A percentile compares a stretch with the other conserved stretches of the same genome.
phyloP scores from a whole-genome alignment of 2,113 vertebrate species.

The Serinus canaria region DNA sequence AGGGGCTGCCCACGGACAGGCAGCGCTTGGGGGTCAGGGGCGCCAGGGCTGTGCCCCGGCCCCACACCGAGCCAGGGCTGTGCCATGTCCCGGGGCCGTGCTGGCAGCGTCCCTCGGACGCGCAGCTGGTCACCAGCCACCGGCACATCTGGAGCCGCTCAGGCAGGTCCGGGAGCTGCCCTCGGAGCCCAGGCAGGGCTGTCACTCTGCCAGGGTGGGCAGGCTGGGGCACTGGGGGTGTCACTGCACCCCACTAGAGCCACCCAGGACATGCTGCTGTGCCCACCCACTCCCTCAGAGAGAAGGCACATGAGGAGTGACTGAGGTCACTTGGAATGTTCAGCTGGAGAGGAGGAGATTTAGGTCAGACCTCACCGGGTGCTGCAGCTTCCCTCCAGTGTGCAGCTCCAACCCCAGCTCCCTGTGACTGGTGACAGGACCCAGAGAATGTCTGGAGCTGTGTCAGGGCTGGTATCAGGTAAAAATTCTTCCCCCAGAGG shows the following conservation, averaged over 20 bases:
- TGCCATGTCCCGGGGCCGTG: background rate
- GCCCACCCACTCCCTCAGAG: background rate
- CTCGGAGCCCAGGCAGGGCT: rapidly evolving
- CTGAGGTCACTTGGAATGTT: background rate
- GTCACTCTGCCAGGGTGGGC: background rate
- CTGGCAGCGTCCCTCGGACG: background rate
- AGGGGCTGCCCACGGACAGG: background rate
- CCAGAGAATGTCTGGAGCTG: background rate
- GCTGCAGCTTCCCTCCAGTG: background rate
- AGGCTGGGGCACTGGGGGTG: rapidly evolving
- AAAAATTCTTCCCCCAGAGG: background rate
- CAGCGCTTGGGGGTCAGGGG: background rate
- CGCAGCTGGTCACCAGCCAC: background rate
- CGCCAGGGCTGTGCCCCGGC: background rate
- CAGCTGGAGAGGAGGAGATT: background rate
- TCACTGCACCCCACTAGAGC: background rate
- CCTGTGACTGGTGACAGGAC: background rate
- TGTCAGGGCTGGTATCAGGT: background rate
- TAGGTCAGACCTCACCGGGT: background rate
- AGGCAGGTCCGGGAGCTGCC: background rate
- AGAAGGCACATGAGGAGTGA: background rate
- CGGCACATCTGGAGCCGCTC: background rate
- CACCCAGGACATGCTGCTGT: background rate
- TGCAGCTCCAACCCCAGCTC: background rate
- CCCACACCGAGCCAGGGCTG: background rate